Evolutionary conservation across 2,113 vertebrate species (phyloP), one percentile per base, ranked within the genome.

Genomic region (Leucopternis melanops): DNA sequence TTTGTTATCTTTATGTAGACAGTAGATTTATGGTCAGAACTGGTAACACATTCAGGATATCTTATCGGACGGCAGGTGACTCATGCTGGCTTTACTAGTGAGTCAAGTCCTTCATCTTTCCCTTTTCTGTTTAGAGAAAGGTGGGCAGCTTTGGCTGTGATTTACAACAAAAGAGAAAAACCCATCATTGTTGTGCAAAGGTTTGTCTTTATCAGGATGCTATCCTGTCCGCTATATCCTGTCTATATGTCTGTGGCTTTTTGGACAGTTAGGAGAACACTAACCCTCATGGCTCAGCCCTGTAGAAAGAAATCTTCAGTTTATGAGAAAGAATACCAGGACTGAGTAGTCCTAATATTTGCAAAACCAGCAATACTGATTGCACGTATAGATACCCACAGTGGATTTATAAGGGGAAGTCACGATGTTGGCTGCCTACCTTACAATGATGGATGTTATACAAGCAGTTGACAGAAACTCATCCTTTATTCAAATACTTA

Each of bases 1-100:
- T 95, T 95, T 92, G n/a, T 93, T 96, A 72, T 54, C 45, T 92
- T 67, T 92, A 23, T 72, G 78, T 40, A 69, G 81, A 91, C 27
- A 5, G 23, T 8, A 78, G 40, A 52, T 70, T 79, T 91, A 54
- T 25, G 5, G n/a, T 87, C 61, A 44, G 52, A 31, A 70, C 23
- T 66, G 42, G 40, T 73, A 83, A 73, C 15, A 36, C 16, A 26
- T 67, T 92, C 54, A 70, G 49, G 31, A 22, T 75, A 45, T 45
- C 27, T 86, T 52, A 49, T 72, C 7, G 2, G 31, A 58, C 16
- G 17, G 36, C 75, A 73, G 34, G 45, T 49, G 27, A 52, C 55
- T 83, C 55, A 31, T 0, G 0, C 15, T 44, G 44, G 45, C 22
- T 81, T 91, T 71, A 54, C 34, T 66, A 52, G 31, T 40, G 16